Evolutionary conservation across 2,888 invertebrate genomes (phyloP), one percentile per base, ranked within the genome.

Genomic region (Hirtodrosophila alboralis): DNA sequence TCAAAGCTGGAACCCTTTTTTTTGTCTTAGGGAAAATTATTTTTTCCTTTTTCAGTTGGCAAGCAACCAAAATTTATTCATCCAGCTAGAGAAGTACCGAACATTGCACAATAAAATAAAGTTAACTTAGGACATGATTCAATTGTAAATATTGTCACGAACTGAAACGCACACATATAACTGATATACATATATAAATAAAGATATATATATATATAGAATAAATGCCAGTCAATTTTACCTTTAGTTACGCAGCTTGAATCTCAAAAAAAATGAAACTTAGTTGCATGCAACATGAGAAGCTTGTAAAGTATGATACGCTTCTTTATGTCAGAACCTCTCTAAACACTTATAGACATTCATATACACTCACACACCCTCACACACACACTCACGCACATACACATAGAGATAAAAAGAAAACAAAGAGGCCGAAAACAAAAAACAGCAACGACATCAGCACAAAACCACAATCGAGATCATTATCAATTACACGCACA

Each of bases 401-500:
- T 13, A 40, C 47, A 83, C 7, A 23, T 2, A 4, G 66, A 62
- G 40, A 64, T 41, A 70, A 64, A 45, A 75, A 44, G 34, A 49
- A 72, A 71, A 57, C 59, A 47, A 59, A 59, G 43, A 40, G 45
- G 53, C 18, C 38, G 27, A 36, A 58, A 52, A 53, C 48, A 45
- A 62, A 54, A 49, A 62, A 56, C 65, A 59, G 38, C 62, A 76
- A 52, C 62, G 66, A 56, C 61, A 62, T 56, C 63, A 49, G 38
- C 61, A 72, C 52, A 59, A 62, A 86, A 87, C 81, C 81, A 87
- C 87, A 81, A 81, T 87, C 84, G 81, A 87, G 81, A 87, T 86
- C 87, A 86, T 87, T 81, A 87, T 81, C 87, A 81, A 81, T 81
- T 87, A 81, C 84, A 81, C 86, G 84, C 87, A 81, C 81, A 87